Evolutionary conservation across 2,797 vertebrate genomes (phyloP).

Genomic region (Catharus ustulatus): DNA sequence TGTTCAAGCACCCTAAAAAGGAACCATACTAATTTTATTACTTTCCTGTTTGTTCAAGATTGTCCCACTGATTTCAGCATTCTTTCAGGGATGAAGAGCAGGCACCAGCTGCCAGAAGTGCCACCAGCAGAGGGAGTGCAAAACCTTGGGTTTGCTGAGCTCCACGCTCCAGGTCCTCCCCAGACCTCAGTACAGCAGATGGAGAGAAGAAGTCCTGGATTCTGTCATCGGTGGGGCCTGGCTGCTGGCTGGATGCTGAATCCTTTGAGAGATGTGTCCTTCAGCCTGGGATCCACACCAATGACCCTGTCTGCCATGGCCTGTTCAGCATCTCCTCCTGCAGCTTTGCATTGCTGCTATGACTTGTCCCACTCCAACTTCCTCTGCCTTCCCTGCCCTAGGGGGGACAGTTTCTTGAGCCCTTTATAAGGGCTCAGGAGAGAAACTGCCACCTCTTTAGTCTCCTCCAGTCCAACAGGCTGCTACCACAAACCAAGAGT

Average conservation of each 20-base stretch:
- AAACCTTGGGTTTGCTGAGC: constrained; percentile 14
- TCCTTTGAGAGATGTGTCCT: background rate
- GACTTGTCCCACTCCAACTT: background rate
- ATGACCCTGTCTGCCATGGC: background rate
- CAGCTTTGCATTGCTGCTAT: background rate
- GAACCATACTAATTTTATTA: background rate
- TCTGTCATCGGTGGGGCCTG: background rate
- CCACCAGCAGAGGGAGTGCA: constrained; percentile 52
- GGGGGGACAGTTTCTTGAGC: background rate
- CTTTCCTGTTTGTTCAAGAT: constrained; percentile 26
- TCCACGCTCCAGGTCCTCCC: background rate
- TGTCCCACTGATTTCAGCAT: background rate
- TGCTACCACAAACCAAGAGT: background rate
- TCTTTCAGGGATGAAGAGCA: background rate
- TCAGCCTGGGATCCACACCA: background rate
- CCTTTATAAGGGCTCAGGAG: background rate
- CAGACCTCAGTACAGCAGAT: background rate
- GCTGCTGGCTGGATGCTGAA: background rate
- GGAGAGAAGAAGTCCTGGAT: background rate
- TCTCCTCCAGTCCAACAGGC: background rate
- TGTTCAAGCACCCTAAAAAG: background rate
- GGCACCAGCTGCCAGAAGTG: background rate
- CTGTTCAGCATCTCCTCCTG: background rate
- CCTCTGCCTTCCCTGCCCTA: background rate
- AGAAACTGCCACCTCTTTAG: background rate